phyloP scores from a whole-genome alignment of 2,113 vertebrate genomes.

The Ranitomeya variabilis region DNA sequence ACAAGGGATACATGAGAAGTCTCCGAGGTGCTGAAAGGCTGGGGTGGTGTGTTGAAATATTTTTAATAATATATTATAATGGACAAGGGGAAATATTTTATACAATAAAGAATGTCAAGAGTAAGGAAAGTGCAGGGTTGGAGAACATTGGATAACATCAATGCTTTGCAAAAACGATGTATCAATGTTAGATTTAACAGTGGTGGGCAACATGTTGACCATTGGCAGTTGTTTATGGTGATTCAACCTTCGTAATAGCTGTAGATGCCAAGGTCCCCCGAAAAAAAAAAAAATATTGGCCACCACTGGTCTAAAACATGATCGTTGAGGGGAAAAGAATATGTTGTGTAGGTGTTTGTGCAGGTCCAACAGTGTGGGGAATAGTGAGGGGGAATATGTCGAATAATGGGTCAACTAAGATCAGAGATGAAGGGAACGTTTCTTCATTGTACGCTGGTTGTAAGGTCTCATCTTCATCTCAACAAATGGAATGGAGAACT shows the following conservation, averaged over 20 bases:
- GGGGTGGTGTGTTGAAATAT: background rate
- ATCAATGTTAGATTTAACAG: conserved; percentile 6
- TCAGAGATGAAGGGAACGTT: conserved; percentile 83
- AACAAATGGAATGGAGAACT: conserved; percentile 96
- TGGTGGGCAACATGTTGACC: conserved; percentile 3
- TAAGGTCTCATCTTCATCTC: conserved; percentile 98
- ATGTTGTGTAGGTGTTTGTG: background rate
- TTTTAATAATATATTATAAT: background rate
- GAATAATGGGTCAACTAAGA: conserved; percentile 19
- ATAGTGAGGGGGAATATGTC: background rate
- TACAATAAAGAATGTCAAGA: background rate
- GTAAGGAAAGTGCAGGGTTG: background rate
- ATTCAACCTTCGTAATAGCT: background rate
- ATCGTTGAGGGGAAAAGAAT: background rate
- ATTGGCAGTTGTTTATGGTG: background rate
- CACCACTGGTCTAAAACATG: background rate
- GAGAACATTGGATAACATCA: conserved; percentile 22
- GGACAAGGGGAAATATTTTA: background rate
- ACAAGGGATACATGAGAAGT: conserved; percentile 4
- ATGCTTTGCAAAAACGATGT: background rate
- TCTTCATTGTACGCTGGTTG: conserved; percentile 84
- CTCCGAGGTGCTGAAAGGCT: background rate
- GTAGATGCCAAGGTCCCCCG: background rate
- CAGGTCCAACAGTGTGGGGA: background rate
- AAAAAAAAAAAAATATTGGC: background rate